A percentile compares a stretch with the other conserved stretches of the same genome.
Evolutionary conservation across 2,797 vertebrate species (phyloP).

Genomic region (Peromyscus aztecus): DNA sequence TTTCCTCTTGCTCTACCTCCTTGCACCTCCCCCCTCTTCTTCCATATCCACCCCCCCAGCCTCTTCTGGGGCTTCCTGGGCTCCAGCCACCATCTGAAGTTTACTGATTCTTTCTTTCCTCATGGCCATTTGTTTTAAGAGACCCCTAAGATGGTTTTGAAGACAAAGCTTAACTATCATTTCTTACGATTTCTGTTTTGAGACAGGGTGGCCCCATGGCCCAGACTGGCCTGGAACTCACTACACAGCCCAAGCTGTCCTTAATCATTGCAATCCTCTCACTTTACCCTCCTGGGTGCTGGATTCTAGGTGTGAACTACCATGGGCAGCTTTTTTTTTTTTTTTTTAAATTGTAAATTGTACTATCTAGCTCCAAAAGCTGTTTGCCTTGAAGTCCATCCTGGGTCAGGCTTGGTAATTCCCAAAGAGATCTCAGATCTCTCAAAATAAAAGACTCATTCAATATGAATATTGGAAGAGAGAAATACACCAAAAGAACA

Average conservation of each 20-base stretch:
- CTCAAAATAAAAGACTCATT: neutral
- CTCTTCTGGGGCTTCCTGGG: neutral
- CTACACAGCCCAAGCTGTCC: neutral
- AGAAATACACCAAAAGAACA: neutral
- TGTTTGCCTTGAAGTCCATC: neutral
- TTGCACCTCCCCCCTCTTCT: too few relatives aligned
- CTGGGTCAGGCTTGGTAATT: neutral
- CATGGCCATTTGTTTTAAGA: neutral
- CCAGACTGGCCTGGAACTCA: neutral
- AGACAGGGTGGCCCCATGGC: neutral
- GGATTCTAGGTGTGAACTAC: neutral
- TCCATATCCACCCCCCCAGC: neutral
- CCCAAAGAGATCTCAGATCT: neutral
- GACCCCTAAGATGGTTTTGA: neutral
- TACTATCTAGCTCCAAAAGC: neutral
- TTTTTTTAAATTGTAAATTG: neutral
- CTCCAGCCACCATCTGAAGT: neutral
- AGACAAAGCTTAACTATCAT: neutral
- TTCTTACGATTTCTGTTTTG: neutral
- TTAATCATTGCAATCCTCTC: neutral
- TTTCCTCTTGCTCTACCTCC: too few relatives aligned
- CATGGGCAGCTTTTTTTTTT: neutral
- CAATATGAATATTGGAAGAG: neutral
- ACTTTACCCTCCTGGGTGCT: neutral
- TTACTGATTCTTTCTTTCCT: neutral